phyloP scores from a whole-genome alignment of 92 coral and sea anemone species.

The Epizoanthus ramosus region DNA sequence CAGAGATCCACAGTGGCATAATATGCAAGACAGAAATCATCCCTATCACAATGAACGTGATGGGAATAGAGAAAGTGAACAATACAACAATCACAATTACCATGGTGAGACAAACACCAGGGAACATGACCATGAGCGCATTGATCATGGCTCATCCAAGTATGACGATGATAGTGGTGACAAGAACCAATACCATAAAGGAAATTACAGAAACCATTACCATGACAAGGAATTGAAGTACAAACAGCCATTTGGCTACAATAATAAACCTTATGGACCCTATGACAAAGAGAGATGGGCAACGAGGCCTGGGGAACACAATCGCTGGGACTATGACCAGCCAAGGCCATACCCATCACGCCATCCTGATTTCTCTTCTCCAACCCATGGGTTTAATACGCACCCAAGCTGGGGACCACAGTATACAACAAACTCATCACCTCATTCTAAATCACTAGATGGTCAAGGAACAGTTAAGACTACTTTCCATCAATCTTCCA shows the following conservation, averaged over 20 bases:
- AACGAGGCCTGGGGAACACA: not conserved
- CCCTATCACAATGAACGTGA: not conserved
- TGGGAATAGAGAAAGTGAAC: too few species aligned
- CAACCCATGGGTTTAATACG: conserved; percentile 4
- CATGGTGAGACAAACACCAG: not conserved
- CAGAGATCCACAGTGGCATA: not conserved
- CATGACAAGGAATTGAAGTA: not conserved
- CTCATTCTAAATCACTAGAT: not conserved
- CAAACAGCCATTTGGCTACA: not conserved
- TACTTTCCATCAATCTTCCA: not conserved
- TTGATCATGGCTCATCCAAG: not conserved
- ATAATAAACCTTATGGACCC: not conserved
- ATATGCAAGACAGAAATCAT: not conserved
- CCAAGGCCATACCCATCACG: not conserved
- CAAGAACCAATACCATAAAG: not conserved
- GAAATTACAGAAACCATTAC: not conserved
- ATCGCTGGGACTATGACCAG: conserved; percentile 11
- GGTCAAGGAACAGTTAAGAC: not conserved
- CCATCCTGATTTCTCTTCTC: not conserved
- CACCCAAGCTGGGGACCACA: conserved; percentile 30
- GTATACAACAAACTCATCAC: conserved; percentile 17
- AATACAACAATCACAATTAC: not conserved
- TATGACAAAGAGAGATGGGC: not conserved
- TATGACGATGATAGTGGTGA: not conserved
- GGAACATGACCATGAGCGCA: not conserved